Conservation (phyloP, 1,140 invertebrate genomes). For the Apocrypta bakeri region DNA sequence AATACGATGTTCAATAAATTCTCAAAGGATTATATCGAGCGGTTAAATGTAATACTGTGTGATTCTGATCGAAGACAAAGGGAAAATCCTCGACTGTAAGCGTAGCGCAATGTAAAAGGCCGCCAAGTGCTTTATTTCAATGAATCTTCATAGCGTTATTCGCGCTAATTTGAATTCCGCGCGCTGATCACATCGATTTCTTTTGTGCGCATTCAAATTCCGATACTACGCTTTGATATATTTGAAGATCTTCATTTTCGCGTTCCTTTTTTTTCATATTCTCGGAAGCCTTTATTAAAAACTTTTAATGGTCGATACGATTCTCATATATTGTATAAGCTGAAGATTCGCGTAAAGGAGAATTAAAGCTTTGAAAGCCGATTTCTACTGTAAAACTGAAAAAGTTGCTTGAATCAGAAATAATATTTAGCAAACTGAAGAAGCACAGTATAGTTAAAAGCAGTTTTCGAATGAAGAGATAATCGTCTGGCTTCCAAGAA, state of each 20-base stretch:
- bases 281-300: conserved; percentile 7
- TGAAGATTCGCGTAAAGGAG: no score
- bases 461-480: background rate
- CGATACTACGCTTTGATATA: conserved; percentile 20
- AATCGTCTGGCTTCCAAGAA: background rate
- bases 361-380: no score
- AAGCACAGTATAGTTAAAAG: background rate
- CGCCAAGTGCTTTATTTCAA: conserved; percentile 16
- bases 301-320: conserved; percentile 22
- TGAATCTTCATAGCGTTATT: conserved; percentile 1
- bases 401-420: no score
- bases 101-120: background rate
- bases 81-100: background rate
- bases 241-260: background rate
- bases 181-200: background rate
- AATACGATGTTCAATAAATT: background rate
- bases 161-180: conserved; percentile 30
- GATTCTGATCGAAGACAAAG: background rate
- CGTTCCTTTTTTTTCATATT: background rate
- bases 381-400: no score
- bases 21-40: background rate
- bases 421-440: background rate
- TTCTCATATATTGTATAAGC: background rate
- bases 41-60: background rate
- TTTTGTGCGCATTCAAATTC: conserved; percentile 19